A percentile compares a stretch with the other conserved stretches of the same genome.
Conservation (phyloP, 2,113 vertebrate species). For the Campylomormyrus numenius region DNA sequence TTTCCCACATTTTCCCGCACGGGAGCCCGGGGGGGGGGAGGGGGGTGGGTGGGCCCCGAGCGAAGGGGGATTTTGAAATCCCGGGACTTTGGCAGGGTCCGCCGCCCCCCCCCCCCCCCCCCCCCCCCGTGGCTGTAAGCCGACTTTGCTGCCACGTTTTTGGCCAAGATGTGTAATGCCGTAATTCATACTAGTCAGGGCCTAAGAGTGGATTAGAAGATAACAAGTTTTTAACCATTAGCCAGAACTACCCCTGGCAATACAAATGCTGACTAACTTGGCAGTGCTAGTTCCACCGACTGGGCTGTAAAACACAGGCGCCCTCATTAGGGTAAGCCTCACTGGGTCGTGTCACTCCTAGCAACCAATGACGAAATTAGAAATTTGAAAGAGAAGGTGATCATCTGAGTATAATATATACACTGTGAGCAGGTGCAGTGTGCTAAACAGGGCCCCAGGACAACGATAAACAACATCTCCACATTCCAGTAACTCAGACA, state of each 20-base stretch:
- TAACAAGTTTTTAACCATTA: slow-evolving; percentile 43
- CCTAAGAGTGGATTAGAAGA: slow-evolving; percentile 42
- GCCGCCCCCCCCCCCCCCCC: no score
- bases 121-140: neutral
- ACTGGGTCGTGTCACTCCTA: neutral
- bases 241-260: slow-evolving; percentile 39
- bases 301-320: neutral
- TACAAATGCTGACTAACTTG: slow-evolving; percentile 42
- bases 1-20: no score
- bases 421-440: neutral
- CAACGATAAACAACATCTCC: neutral
- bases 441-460: neutral
- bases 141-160: slow-evolving; percentile 20
- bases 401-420: neutral
- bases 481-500: neutral
- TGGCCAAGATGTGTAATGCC: slow-evolving; percentile 31
- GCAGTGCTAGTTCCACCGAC: slow-evolving; percentile 30
- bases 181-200: slow-evolving; percentile 31
- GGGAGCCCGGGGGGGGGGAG: no score
- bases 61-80: no score
- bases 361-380: neutral
- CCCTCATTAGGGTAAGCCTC: neutral
- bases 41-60: no score
- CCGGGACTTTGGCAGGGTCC: no score
- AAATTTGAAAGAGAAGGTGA: neutral